These are phyloP conservation scores for Gephyroberyx darwinii DNA, from an alignment of 2,797 vertebrate genomes.

Conservation along the genomic window DNA sequence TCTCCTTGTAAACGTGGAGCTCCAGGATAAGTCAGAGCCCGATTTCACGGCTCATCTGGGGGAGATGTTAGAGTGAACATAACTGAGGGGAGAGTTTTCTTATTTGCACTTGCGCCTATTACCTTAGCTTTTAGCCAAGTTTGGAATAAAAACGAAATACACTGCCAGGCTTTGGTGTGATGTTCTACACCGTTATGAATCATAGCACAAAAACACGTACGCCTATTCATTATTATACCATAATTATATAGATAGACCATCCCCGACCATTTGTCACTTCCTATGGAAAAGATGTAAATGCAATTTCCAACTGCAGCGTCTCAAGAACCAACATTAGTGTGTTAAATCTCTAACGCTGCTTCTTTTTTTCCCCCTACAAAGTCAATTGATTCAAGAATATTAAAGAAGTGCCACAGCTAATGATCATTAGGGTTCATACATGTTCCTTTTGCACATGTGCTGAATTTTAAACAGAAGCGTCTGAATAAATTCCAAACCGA, in stretches of 20 bases:
- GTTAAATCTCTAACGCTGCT: slow-evolving; percentile 29
- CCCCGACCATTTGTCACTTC: slow-evolving; percentile 56
- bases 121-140: slow-evolving; percentile 42
- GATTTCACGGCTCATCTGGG: slow-evolving; percentile 64
- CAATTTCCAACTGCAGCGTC: slow-evolving; percentile 54
- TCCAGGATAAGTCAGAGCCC: slow-evolving; percentile 62
- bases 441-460: slow-evolving; percentile 13
- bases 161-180: slow-evolving; percentile 20
- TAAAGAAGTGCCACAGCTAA: slow-evolving; percentile 56
- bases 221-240: slow-evolving; percentile 61
- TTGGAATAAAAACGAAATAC: slow-evolving; percentile 40
- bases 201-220: slow-evolving; percentile 6
- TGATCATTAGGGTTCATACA: slow-evolving; percentile 28
- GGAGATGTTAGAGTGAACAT: slow-evolving; percentile 60
- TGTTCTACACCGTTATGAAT: slow-evolving; percentile 31
- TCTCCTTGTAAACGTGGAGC: slow-evolving; percentile 74
- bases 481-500: slow-evolving; percentile 6
- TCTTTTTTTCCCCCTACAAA: slow-evolving; percentile 36
- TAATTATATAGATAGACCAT: slow-evolving; percentile 42
- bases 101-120: slow-evolving; percentile 57
- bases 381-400: slow-evolving; percentile 57
- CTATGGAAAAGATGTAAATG: slow-evolving; percentile 35
- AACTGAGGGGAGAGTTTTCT: slow-evolving; percentile 46
- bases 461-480: slow-evolving; percentile 17
- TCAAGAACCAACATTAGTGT: slow-evolving; percentile 53